Evolutionary conservation across 2,888 invertebrate species (phyloP), one percentile per base, ranked within the genome.

Genomic region (Drosophila pegasa): DNA sequence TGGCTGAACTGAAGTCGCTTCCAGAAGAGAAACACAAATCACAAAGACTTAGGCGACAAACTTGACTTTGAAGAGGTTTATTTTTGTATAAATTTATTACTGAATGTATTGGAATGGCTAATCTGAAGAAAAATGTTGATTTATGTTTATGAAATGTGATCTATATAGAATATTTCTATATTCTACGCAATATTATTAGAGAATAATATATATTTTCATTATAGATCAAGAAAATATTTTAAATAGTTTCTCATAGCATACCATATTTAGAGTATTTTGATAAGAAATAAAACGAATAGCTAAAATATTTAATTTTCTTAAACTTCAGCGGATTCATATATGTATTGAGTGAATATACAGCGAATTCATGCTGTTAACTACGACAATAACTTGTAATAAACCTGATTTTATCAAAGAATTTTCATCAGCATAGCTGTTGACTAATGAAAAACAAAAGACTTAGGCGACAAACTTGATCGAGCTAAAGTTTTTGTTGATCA

Each of bases 41-140:
- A 9, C 45, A 88, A 74, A 88, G 74, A 87, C 81, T 84, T 71
- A 83, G 80, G 80, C 74, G 29, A 52, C 87, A 68, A 88, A 87
- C 84, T 69, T 72, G 78, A 77, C 31, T 45, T 27, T 29, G 45
- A 27, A 45, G 12, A 27, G 16, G 6, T 27, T 45, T 45, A 29
- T 18, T 18, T 27, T 16, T 29, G 12, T 29, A 29, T 18, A 16
- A 41, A 16, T 16, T 27, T 27, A 22, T 8, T 8, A 41, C 7
- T 8, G 20, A 41, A 22, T 18, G 18, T 38, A 10, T 10, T 18
- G 18, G 38, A 40, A 20, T 20, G 35, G 1, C 3, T n/a, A 35
- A n/a, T 8, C 6, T 12, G 12, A 22, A 14, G 14, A 14, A 20
- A 12, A 40, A 20, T 6, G 33, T 12, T 20, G 10, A 12, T 7